phyloP scores from a whole-genome alignment of 2,797 vertebrate genomes.

The Cyprinodon diabolis region DNA sequence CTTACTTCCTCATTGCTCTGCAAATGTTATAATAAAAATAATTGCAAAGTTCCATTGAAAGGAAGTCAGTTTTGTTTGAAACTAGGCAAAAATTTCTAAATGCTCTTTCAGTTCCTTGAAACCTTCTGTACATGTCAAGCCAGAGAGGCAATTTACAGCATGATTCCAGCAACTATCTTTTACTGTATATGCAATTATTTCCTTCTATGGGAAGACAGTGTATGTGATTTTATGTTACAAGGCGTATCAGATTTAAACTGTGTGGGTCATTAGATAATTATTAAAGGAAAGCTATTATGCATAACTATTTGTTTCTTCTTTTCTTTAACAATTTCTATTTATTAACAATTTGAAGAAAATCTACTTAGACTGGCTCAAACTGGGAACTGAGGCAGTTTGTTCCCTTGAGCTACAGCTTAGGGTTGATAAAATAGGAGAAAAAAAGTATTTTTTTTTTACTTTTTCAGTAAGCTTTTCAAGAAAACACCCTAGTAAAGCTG shows the following conservation, averaged over 20 bases:
- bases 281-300: slow-evolving; percentile 31
- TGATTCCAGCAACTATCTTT: slow-evolving; percentile 51
- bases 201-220: slow-evolving; percentile 46
- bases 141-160: slow-evolving; percentile 56
- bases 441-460: neutral
- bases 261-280: slow-evolving; percentile 48
- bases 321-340: slow-evolving; percentile 31
- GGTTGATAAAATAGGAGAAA: neutral
- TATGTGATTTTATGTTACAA: slow-evolving; percentile 38
- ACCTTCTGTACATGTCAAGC: slow-evolving; percentile 43
- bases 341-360: neutral
- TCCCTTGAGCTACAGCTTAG: neutral
- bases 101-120: slow-evolving; percentile 41
- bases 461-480: neutral
- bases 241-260: slow-evolving; percentile 41
- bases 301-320: slow-evolving; percentile 49
- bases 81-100: slow-evolving; percentile 21
- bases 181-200: slow-evolving; percentile 59
- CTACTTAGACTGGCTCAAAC: neutral
- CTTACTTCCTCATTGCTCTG: neutral
- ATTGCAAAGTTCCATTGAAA: neutral
- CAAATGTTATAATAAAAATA: neutral
- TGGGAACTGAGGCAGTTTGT: slow-evolving; percentile 1
- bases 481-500: neutral
- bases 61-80: slow-evolving; percentile 14